Evolutionary conservation across 2,113 vertebrate genomes (phyloP), one percentile per base, ranked within the genome.

Genomic region (Pholis gunnellus): DNA sequence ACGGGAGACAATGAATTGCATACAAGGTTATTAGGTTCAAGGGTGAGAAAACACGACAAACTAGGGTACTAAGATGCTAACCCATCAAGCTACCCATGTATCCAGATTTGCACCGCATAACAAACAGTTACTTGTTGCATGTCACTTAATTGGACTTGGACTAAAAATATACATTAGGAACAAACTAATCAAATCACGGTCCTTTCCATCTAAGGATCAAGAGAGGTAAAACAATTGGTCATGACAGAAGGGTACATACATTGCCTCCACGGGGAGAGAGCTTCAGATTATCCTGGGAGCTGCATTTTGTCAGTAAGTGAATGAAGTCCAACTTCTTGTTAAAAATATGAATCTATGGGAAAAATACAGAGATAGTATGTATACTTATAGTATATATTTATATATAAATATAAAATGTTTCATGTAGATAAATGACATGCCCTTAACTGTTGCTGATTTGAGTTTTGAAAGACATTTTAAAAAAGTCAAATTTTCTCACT

Each of bases 281-380:
- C 96, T 94, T 97, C 96, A 97, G 95, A 95, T 98, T 97, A 95
- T 98, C 97, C 96, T 96, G 97, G 95, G 97, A 97, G 94, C 96
- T 96, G 95, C 96, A 97, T 88, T 97, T 97, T 94, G 97, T 96
- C 52, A 96, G 94, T 92, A 96, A 87, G 90, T 95, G 96, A 81
- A 94, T 97, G 97, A 97, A 96, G 97, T 98, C 96, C 91, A 96
- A 95, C 96, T 96, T 98, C 97, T 96, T 96, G 96, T 95, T 97
- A 97, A 97, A 96, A 96, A 98, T 97, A 83, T 96, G 97, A 96
- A 96, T 97, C 97, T 99, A 97, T 73, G 78, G 78, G 94, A 97
- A 96, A 89, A 90, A 95, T 91, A 91, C 85, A 95, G 72, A 94
- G 75, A 92, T 69, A 89, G 72, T 61, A 61, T 83, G 31, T 31